Evolutionary conservation across 2,888 invertebrate genomes (phyloP).

Genomic region (Pilophorus perplexus): DNA sequence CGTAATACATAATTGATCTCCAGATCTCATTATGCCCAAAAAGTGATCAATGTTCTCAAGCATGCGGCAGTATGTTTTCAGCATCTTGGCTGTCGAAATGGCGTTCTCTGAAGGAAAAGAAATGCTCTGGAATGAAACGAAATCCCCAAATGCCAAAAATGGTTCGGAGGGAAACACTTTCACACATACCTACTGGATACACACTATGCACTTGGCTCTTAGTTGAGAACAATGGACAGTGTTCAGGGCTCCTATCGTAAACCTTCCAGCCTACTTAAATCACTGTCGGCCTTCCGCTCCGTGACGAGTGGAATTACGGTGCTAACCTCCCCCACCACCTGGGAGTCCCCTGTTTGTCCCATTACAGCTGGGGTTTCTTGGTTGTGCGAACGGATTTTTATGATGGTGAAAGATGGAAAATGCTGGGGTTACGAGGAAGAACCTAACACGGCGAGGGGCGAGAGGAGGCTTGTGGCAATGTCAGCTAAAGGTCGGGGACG

Average conservation of each 20-base stretch:
- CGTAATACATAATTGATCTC: too few relatives aligned
- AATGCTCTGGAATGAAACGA: slow-evolving; percentile 1
- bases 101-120: background rate
- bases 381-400: slow-evolving; percentile 10
- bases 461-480: background rate
- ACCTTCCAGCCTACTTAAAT: slow-evolving; percentile 29
- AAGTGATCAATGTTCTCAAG: too few relatives aligned
- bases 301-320: slow-evolving; percentile 35
- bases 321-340: background rate
- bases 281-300: slow-evolving; percentile 31
- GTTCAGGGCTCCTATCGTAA: slow-evolving; percentile 27
- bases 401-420: slow-evolving; percentile 9
- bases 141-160: too few relatives aligned
- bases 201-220: slow-evolving; percentile 10
- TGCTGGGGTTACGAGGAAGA: background rate
- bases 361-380: background rate
- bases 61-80: background rate
- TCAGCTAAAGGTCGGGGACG: slow-evolving; percentile 18
- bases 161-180: background rate
- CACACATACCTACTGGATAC: slow-evolving; percentile 9
- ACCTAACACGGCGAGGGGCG: too few relatives aligned
- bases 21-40: too few relatives aligned
- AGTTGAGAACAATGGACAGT: slow-evolving; percentile 21
- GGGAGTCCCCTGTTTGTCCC: slow-evolving; percentile 1
- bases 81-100: background rate